phyloP scores from a whole-genome alignment of 1,140 invertebrate genomes.

The Tenebrio molitor region DNA sequence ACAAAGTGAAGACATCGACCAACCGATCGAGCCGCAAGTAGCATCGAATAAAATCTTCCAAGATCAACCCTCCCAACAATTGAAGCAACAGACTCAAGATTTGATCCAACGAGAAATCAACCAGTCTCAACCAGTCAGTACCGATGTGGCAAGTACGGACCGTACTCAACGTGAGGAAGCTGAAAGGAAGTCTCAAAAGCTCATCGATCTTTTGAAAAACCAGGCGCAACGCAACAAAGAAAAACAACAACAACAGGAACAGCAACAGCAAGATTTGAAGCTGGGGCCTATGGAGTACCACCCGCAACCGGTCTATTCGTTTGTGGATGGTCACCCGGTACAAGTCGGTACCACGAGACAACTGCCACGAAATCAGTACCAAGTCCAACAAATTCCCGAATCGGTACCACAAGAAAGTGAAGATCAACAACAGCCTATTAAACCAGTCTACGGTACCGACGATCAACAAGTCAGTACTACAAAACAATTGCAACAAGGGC shows the following conservation, averaged over 20 bases:
- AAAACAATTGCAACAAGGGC: background rate
- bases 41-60: background rate
- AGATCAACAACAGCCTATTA: too few relatives aligned
- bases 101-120: slow-evolving; percentile 10
- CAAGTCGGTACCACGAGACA: slow-evolving; percentile 24
- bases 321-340: background rate
- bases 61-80: background rate
- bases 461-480: slow-evolving; percentile 20
- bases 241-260: background rate
- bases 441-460: too few relatives aligned
- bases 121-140: background rate
- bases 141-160: too few relatives aligned
- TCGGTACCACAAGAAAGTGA: too few relatives aligned
- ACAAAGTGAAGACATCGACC: slow-evolving; percentile 19
- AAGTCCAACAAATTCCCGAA: too few relatives aligned
- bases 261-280: background rate
- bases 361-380: too few relatives aligned
- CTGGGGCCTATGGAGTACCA: slow-evolving; percentile 1
- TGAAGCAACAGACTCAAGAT: slow-evolving; percentile 46
- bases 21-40: slow-evolving; percentile 29
- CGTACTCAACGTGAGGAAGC: slow-evolving; percentile 1
- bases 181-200: slow-evolving; percentile 2
- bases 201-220: background rate
- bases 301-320: slow-evolving; percentile 10
- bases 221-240: background rate